Percentiles rank a stretch among this genome's conserved stretches.
phyloP scores from a whole-genome alignment of 1,140 invertebrate species.

The Drosophila teissieri region DNA sequence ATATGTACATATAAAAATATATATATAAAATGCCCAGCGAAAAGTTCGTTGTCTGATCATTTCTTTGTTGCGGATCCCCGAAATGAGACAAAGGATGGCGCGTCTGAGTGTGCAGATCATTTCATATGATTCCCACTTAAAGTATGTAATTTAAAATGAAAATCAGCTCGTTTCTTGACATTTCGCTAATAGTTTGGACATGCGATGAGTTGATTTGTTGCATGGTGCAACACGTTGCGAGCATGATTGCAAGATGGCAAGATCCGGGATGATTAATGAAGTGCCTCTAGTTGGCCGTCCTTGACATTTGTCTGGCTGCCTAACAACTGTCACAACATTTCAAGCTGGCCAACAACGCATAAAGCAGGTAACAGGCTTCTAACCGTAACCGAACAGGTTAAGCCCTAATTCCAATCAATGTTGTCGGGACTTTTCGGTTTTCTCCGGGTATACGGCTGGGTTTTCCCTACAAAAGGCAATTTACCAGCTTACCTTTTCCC shows the following conservation, averaged over 20 bases:
- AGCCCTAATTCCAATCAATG: slow-evolving; percentile 79
- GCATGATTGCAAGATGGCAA: not conserved
- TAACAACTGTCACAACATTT: slow-evolving; percentile 68
- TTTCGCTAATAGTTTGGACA: slow-evolving; percentile 81
- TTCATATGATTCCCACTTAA: slow-evolving; percentile 76
- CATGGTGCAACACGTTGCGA: slow-evolving; percentile 1
- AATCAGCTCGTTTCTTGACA: slow-evolving; percentile 65
- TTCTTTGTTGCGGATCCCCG: slow-evolving; percentile 54
- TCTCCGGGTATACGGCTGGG: slow-evolving; percentile 2
- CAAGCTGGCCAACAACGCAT: slow-evolving; percentile 24
- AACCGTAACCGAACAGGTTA: slow-evolving; percentile 66
- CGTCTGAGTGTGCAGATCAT: slow-evolving; percentile 28
- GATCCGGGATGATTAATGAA: slow-evolving; percentile 81
- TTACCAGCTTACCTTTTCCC: slow-evolving; percentile 43
- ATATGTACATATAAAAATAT: not conserved
- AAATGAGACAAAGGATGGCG: slow-evolving; percentile 40
- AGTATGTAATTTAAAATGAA: slow-evolving; percentile 81
- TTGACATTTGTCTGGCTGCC: slow-evolving; percentile 54
- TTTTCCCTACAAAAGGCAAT: slow-evolving; percentile 63
- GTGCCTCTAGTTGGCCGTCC: slow-evolving; percentile 64
- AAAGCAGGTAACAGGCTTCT: slow-evolving; percentile 47
- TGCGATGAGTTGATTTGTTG: slow-evolving; percentile 74
- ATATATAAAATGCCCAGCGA: slow-evolving; percentile 54
- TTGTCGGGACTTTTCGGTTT: slow-evolving; percentile 11
- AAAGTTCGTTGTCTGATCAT: slow-evolving; percentile 73